These are phyloP conservation scores for Ptychadena robeensis DNA, from an alignment of 2,797 vertebrate species.

Conservation along the genomic window DNA sequence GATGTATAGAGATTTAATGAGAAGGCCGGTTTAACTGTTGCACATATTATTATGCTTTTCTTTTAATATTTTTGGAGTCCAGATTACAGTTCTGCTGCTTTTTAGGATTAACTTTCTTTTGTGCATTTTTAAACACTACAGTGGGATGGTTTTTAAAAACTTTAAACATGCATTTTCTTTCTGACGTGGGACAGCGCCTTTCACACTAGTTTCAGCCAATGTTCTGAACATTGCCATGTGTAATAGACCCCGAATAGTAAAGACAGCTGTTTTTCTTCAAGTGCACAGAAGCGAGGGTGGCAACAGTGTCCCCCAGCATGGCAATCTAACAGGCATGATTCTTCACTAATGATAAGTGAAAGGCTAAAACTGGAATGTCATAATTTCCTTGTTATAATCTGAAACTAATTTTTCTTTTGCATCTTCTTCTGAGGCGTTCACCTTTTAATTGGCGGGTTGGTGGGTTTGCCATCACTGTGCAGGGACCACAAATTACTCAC, in stretches of 20 bases:
- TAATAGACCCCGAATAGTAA: background rate
- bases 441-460: background rate
- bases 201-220: background rate
- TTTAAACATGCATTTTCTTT: constrained; percentile 21
- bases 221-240: background rate
- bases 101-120: constrained; percentile 40
- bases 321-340: background rate
- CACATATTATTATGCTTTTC: constrained; percentile 65
- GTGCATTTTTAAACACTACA: constrained; percentile 72
- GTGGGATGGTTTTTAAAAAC: constrained; percentile 48
- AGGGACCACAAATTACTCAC: constrained; percentile 79
- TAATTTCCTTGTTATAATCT: background rate
- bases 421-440: background rate
- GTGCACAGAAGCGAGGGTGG: background rate
- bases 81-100: constrained; percentile 14
- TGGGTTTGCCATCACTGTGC: constrained; percentile 59
- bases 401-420: background rate
- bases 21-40: constrained; percentile 69
- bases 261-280: background rate
- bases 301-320: background rate
- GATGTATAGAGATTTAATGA: constrained; percentile 61
- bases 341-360: background rate
- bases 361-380: background rate
- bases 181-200: background rate
- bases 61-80: constrained; percentile 10